phyloP scores from a whole-genome alignment of 2,113 vertebrate species.

The Hylia prasina region DNA sequence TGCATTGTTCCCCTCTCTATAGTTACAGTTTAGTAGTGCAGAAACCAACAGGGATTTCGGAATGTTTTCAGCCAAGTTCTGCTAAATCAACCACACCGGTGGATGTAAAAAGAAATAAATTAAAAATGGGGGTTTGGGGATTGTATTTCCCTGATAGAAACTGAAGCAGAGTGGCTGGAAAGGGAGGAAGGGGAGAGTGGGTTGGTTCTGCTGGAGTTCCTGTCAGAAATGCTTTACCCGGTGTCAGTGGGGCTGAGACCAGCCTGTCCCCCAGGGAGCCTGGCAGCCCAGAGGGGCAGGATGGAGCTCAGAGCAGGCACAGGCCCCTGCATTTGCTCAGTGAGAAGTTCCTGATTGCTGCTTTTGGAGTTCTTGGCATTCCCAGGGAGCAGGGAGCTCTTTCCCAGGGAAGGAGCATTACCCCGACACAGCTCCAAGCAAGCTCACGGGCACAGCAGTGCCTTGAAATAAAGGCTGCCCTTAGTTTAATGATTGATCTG shows the following conservation, averaged over 20 bases:
- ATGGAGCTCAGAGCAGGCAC: neutral
- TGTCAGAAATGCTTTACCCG: neutral
- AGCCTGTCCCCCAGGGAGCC: neutral
- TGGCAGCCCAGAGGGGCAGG: neutral
- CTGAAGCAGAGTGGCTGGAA: neutral
- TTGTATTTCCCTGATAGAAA: neutral
- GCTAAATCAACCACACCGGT: neutral
- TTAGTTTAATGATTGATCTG: neutral
- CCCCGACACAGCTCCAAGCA: accelerated
- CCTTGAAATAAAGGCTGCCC: neutral
- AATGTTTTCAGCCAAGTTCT: neutral
- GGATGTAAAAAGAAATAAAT: neutral
- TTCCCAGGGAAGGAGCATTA: accelerated
- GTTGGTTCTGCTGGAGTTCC: neutral
- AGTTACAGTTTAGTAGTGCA: neutral
- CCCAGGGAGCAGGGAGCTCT: neutral
- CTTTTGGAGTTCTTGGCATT: neutral
- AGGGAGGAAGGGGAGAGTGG: neutral
- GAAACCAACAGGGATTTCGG: neutral
- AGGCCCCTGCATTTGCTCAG: neutral
- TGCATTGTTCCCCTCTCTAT: neutral
- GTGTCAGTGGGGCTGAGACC: neutral
- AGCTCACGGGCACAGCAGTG: accelerated
- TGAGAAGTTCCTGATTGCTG: neutral
- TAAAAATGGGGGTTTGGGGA: neutral